phyloP scores from a whole-genome alignment of 1,140 invertebrate genomes.

The Wiebesia pumilae region DNA sequence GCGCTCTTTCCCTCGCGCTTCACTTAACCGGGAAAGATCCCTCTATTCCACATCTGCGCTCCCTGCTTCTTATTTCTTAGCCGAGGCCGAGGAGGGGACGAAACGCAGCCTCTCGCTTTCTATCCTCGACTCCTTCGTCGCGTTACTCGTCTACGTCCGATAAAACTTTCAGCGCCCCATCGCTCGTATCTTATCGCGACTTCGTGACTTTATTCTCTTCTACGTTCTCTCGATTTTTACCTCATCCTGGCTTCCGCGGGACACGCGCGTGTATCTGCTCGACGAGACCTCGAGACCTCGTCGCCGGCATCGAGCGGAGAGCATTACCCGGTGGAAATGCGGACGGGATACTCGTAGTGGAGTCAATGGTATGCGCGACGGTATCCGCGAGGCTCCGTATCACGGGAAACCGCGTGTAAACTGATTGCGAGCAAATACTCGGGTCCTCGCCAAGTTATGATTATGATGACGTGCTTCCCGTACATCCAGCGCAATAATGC shows the following conservation, averaged over 20 bases:
- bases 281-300: too few species aligned
- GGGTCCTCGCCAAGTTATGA: background rate
- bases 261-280: too few species aligned
- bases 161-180: conserved; percentile 48
- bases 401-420: conserved; percentile 37
- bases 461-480: background rate
- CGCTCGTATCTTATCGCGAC: conserved; percentile 15
- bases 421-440: conserved; percentile 36
- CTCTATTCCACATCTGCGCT: too few species aligned
- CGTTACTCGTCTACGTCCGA: background rate
- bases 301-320: too few species aligned
- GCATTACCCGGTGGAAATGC: background rate
- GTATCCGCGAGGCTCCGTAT: background rate
- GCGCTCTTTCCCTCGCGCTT: too few species aligned
- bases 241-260: background rate
- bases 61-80: too few species aligned
- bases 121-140: too few species aligned
- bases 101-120: too few species aligned
- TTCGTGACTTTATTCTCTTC: conserved; percentile 17
- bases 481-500: background rate
- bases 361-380: background rate
- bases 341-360: background rate
- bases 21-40: too few species aligned
- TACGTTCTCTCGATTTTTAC: background rate
- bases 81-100: too few species aligned